Conservation (phyloP, 1,140 invertebrate genomes). For the Hestina assimilis region DNA sequence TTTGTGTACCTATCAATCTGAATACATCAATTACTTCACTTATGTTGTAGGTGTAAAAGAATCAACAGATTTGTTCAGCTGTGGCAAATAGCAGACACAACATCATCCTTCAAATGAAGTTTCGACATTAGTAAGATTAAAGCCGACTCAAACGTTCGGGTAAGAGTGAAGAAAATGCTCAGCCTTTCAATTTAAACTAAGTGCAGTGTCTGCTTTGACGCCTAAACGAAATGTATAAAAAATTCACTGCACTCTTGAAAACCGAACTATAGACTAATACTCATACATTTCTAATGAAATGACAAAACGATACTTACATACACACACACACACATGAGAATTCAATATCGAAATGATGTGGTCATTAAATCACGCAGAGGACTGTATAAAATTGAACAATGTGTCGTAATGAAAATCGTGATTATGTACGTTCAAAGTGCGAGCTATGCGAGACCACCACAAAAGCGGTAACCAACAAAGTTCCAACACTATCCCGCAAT, state of each 20-base stretch:
- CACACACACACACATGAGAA: not conserved
- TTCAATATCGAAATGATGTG: not conserved
- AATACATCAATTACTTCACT: too few relatives aligned
- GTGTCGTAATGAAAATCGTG: slow-evolving; percentile 34
- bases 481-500: slow-evolving; percentile 55
- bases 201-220: slow-evolving; percentile 10
- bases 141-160: slow-evolving; percentile 3
- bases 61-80: not conserved
- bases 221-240: slow-evolving; percentile 9
- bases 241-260: not conserved
- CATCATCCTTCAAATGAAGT: slow-evolving; percentile 12
- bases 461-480: slow-evolving; percentile 51
- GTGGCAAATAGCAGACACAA: slow-evolving; percentile 7
- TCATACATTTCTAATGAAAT: slow-evolving; percentile 3
- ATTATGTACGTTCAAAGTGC: slow-evolving; percentile 58
- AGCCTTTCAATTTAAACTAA: slow-evolving; percentile 20
- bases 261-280: not conserved
- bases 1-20: too few relatives aligned
- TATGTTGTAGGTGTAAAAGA: too few relatives aligned
- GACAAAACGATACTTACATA: not conserved
- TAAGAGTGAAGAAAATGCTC: slow-evolving; percentile 14
- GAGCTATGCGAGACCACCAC: slow-evolving; percentile 36
- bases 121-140: slow-evolving; percentile 19
- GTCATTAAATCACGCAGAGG: slow-evolving; percentile 5
- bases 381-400: slow-evolving; percentile 28